Percentiles rank a stretch among this genome's conserved stretches.
Evolutionary conservation across 1,140 invertebrate species (phyloP).

Genomic region (Megathymus violae): DNA sequence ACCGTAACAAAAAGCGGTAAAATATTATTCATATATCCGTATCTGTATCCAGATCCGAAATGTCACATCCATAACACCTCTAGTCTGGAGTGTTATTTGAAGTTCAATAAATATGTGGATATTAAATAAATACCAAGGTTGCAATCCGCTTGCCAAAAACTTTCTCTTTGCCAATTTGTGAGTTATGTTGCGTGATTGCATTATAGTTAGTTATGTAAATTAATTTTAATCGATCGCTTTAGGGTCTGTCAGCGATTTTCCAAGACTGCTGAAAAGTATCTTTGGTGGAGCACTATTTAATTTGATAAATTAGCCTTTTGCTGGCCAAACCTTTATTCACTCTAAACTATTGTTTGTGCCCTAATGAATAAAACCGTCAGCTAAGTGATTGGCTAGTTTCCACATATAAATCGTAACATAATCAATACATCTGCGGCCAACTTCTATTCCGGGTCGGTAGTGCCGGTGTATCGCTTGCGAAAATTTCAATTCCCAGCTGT

Average conservation of each 20-base stretch:
- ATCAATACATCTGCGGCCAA: too few relatives aligned
- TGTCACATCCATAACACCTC: too few relatives aligned
- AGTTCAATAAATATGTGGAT: too few relatives aligned
- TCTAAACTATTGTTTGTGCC: constrained; percentile 1
- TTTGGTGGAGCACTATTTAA: constrained; percentile 13
- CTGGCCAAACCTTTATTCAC: constrained; percentile 12
- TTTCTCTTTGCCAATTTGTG: constrained; percentile 26
- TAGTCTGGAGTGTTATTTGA: too few relatives aligned
- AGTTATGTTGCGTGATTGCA: constrained; percentile 31
- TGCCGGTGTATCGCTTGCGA: neutral
- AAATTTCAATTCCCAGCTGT: too few relatives aligned
- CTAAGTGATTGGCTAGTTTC: too few relatives aligned
- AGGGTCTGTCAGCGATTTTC: constrained; percentile 22
- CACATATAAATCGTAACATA: too few relatives aligned
- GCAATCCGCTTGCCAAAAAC: constrained; percentile 3
- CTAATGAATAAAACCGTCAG: too few relatives aligned
- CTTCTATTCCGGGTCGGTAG: too few relatives aligned
- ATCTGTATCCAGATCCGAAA: too few relatives aligned
- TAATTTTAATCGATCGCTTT: constrained; percentile 32
- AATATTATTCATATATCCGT: too few relatives aligned
- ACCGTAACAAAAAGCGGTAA: too few relatives aligned
- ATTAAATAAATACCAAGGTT: constrained; percentile 1
- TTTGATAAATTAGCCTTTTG: constrained; percentile 19
- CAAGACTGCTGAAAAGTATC: constrained; percentile 8
- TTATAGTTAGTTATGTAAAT: constrained; percentile 33